Percentiles rank a stretch among this genome's conserved stretches.
Evolutionary conservation across 2,797 vertebrate species (phyloP).

Genomic region (Neosalanx taihuensis): DNA sequence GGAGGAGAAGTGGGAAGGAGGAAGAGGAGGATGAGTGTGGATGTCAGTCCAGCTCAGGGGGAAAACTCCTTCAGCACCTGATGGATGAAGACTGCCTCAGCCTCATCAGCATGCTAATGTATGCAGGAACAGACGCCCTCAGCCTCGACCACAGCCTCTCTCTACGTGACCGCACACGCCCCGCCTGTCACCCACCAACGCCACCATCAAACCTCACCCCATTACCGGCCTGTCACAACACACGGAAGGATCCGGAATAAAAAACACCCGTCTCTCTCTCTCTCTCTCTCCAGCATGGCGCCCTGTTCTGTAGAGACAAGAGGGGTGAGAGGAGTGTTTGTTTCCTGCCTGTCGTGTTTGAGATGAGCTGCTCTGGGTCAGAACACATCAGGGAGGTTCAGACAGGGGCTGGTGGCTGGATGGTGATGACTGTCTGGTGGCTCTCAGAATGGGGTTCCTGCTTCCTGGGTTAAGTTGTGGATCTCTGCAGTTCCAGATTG

Average conservation of each 20-base stretch:
- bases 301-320: constrained; percentile 37
- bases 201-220: constrained; percentile 41
- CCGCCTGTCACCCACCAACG: constrained; percentile 11
- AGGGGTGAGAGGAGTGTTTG: constrained; percentile 24
- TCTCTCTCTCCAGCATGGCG: constrained; percentile 30
- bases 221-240: constrained; percentile 40
- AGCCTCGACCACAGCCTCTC: constrained; percentile 9
- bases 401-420: neutral
- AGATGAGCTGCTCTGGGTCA: neutral
- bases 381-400: constrained; percentile 19
- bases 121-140: constrained; percentile 33
- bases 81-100: constrained; percentile 32
- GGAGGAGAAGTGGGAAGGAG: neutral
- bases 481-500: too few relatives aligned
- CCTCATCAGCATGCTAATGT: constrained; percentile 55
- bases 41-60: constrained; percentile 24
- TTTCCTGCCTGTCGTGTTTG: too few relatives aligned
- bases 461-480: too few relatives aligned
- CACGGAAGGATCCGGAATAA: constrained; percentile 24
- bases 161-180: neutral
- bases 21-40: constrained; percentile 18
- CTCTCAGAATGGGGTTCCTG: too few relatives aligned
- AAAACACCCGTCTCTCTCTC: too few relatives aligned
- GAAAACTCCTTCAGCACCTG: constrained; percentile 19
- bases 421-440: neutral